Percentiles rank a stretch among this genome's conserved stretches.
phyloP scores from a whole-genome alignment of 2,113 vertebrate species.

The Plecotus auritus region DNA sequence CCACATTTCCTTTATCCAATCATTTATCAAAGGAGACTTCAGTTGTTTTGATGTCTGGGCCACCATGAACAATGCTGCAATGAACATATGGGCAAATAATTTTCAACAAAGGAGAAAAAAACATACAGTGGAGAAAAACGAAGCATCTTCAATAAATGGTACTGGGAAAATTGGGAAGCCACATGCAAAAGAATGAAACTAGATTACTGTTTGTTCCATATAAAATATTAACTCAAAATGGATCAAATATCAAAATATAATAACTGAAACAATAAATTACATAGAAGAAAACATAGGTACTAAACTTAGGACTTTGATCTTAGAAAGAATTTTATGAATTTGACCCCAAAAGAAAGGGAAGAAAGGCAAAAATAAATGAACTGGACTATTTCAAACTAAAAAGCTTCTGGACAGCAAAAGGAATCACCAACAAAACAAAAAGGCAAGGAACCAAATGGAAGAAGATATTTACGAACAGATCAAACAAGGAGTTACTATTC shows the following conservation, averaged over 20 bases:
- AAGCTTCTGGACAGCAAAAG: not conserved
- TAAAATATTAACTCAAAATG: too few relatives aligned
- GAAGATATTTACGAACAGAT: not conserved
- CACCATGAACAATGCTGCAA: too few relatives aligned
- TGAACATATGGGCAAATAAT: too few relatives aligned
- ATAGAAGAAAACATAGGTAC: not conserved
- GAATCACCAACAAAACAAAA: not conserved
- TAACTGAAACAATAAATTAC: too few relatives aligned
- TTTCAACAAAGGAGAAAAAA: too few relatives aligned
- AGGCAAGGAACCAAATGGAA: not conserved
- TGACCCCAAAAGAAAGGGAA: not conserved
- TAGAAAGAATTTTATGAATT: not conserved
- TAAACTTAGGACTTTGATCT: not conserved
- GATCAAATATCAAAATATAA: not conserved
- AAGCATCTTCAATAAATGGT: too few relatives aligned
- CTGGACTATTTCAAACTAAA: not conserved
- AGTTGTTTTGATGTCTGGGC: not conserved
- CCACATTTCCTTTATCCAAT: not conserved
- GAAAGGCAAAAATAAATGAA: not conserved
- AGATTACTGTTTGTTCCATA: too few relatives aligned
- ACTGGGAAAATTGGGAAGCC: too few relatives aligned
- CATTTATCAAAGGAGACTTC: not conserved
- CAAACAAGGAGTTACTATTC: not conserved
- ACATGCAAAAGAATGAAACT: too few relatives aligned
- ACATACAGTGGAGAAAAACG: too few relatives aligned